Base-by-base conservation (phyloP, 2,797 vertebrate species). In the Sarcophilus harrisii region DNA sequence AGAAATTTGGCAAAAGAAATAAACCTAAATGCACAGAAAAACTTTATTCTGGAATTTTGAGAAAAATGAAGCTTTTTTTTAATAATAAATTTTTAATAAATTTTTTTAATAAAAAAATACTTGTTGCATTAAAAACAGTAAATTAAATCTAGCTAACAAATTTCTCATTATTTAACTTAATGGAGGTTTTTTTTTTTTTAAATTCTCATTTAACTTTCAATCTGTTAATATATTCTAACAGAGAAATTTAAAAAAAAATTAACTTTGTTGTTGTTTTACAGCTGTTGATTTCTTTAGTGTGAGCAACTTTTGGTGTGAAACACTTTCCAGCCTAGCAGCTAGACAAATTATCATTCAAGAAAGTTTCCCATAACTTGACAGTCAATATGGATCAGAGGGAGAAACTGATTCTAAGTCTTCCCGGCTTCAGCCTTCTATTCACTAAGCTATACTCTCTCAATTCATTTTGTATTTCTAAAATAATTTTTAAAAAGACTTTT, bases 251-350 rank as follows among this genome's bases (percentile, higher is more conserved):
- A 21, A 73, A 97, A 96, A 97, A 97, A 49, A 38, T 97, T 66
- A 96, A 94, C 90, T 89, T 93, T 96, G 92, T 96, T 96, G 96
- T 95, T 97, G 90, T 93, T 91, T 87, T 93, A 92, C 16, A 62
- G 92, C 93, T 92, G 52, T 93, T 93, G 96, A 94, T 96, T 93
- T 96, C 92, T 81, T 94, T 16, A 73, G n/a, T 21, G 32, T 38
- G 66, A 32, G 66, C 14, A 73, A 73, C 38, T 38, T 73, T 73
- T 73, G 66, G 32, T 73, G 66, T 38, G 66, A 21, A 38, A 73
- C 16, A 38, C n/a, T 73, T 38, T 73, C 32, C 5, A 38, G n/a
- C 16, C 6, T 21, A 18, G n/a, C n/a, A 73, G 32, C 21, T 73
- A 73, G 5, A 32, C 5, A 38, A 73, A 73, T 73, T 38, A 38